A percentile compares a stretch with the other conserved stretches of the same genome.
Conservation (phyloP, 2,797 vertebrate genomes). For the Erethizon dorsatum region DNA sequence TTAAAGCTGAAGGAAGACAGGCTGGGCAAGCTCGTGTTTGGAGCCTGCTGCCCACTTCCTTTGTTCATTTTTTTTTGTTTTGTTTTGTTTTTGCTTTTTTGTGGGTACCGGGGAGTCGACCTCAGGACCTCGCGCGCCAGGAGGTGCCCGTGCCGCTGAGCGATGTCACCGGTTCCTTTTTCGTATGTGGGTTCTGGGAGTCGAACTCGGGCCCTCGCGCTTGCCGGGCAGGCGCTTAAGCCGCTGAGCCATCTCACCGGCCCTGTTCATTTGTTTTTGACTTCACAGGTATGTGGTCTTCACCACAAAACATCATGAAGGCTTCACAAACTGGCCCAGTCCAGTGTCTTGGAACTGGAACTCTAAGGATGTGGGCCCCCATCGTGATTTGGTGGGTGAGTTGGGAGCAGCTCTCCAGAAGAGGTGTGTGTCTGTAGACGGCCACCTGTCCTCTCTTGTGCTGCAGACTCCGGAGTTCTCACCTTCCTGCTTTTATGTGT, state of each 20-base stretch:
- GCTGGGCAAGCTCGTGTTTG: not conserved
- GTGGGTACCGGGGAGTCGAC: too few species aligned
- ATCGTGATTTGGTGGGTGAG: slow-evolving; percentile 95
- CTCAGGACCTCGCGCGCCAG: too few species aligned
- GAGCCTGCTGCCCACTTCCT: not conserved
- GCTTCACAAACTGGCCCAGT: slow-evolving; percentile 97
- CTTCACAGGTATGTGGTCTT: slow-evolving; percentile 95
- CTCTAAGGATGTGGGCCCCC: slow-evolving; percentile 94
- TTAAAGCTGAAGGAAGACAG: not conserved
- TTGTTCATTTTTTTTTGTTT: not conserved
- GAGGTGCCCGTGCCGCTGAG: too few species aligned
- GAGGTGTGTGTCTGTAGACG: slow-evolving; percentile 87
- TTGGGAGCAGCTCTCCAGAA: slow-evolving; percentile 93
- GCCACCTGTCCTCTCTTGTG: not conserved
- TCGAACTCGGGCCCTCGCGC: too few species aligned
- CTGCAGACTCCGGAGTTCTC: too few species aligned
- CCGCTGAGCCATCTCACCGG: too few species aligned
- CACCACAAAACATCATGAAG: slow-evolving; percentile 97
- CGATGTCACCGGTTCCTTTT: too few species aligned
- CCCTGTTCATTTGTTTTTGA: not conserved
- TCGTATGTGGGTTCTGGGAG: too few species aligned
- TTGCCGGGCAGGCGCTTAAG: too few species aligned
- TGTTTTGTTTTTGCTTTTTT: too few species aligned
- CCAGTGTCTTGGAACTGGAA: slow-evolving; percentile 98
- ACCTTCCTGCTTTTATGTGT: too few species aligned